Base-by-base conservation (phyloP, 2,888 invertebrate species). In the Pyrgus malvae region DNA sequence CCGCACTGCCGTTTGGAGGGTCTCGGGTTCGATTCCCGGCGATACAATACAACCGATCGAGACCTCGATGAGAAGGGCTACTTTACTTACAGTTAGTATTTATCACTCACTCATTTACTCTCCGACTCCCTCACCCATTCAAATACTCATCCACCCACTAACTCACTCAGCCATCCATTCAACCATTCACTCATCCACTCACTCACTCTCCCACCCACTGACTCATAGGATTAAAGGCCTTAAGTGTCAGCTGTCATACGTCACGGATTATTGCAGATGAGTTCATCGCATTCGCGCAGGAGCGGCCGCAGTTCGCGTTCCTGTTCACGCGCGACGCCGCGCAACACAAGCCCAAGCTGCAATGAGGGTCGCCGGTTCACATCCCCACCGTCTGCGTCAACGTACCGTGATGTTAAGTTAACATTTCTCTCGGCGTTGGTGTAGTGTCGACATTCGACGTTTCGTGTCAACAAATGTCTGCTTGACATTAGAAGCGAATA, bases 71-170 rank as follows among this genome's bases (percentile, higher is more conserved):
- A 92, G 64, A 91, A 92, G 65, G 94, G 93, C 37, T 92, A 91
- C 64, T 83, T 95, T 17, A 93, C 93, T 29, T 94, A 92, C 61
- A 94, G 95, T 95, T 80, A 82, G 69, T 29, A 0, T 6, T 6
- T 3, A 7, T 7, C 3, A 7, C 0, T 3, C 7, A n/a, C n/a
- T n/a, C n/a, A n/a, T n/a, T n/a, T n/a, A n/a, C n/a, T n/a, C n/a
- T n/a, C n/a, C n/a, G n/a, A n/a, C n/a, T n/a, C n/a, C n/a, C n/a
- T n/a, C n/a, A n/a, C n/a, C n/a, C n/a, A n/a, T n/a, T n/a, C n/a
- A n/a, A n/a, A n/a, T n/a, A n/a, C n/a, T n/a, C n/a, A n/a, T n/a
- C 88, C 21, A 90, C 92, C 35, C 75, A 82, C 12, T 0, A 89
- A 91, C 38, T 80, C 95, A 31, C 81, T 80, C 17, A 71, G 86